phyloP scores from a whole-genome alignment of 2,113 vertebrate species.

The Corydoras sp. region DNA sequence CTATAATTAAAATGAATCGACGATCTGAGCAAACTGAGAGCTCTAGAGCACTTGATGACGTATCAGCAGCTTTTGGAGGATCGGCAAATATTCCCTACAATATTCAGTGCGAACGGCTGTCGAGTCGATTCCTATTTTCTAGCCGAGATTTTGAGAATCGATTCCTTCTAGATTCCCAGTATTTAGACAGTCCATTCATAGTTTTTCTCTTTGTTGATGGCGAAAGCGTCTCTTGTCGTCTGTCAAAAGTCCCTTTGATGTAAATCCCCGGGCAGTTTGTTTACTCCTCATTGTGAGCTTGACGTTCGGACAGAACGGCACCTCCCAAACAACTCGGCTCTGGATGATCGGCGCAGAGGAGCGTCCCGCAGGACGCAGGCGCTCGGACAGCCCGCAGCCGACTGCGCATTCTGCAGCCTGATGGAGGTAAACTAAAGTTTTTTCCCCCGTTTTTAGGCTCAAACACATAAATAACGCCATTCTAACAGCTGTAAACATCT shows the following conservation, averaged over 20 bases:
- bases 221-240: not conserved
- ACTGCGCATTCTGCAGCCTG: not conserved
- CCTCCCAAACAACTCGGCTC: no score
- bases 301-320: no score
- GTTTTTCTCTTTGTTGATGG: not conserved
- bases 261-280: not conserved
- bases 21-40: no score
- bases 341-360: not conserved
- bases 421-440: not conserved
- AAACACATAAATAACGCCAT: no score
- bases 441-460: no score
- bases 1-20: no score
- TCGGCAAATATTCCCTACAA: no score
- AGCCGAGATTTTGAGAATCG: not conserved
- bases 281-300: not conserved
- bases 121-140: not conserved
- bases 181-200: conserved; percentile 6
- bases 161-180: not conserved
- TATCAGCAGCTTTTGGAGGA: no score
- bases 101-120: not conserved
- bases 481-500: no score
- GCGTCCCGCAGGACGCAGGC: not conserved
- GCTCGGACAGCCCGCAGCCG: not conserved
- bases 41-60: no score
- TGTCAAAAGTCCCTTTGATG: not conserved